These are phyloP conservation scores for Fragum fragum DNA, from an alignment of 2,888 invertebrate genomes.

Conservation along the genomic window DNA sequence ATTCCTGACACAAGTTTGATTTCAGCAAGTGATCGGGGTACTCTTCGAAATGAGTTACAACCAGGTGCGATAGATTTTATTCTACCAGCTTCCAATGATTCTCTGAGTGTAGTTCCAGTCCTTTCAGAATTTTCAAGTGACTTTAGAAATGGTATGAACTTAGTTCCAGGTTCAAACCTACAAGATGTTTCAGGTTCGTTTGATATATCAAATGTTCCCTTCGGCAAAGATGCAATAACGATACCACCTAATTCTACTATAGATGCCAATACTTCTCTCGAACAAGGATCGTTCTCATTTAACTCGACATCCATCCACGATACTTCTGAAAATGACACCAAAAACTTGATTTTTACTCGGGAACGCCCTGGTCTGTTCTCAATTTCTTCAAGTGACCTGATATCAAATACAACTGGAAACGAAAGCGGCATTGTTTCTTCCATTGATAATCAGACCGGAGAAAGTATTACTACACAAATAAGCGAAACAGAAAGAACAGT, in stretches of 20 bases:
- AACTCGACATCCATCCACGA: no score
- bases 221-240: not conserved
- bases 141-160: not conserved
- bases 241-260: no score
- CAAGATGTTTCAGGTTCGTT: not conserved
- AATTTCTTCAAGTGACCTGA: not conserved
- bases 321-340: not conserved
- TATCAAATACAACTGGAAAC: not conserved
- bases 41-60: not conserved
- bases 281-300: no score
- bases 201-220: not conserved
- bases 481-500: no score
- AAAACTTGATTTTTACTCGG: not conserved
- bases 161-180: not conserved
- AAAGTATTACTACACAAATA: no score
- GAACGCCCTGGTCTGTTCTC: not conserved
- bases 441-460: no score
- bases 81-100: not conserved
- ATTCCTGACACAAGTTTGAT: not conserved
- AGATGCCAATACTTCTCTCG: no score
- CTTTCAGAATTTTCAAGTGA: not conserved
- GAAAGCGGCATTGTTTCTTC: no score
- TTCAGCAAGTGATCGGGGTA: not conserved
- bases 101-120: not conserved
- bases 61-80: not conserved